phyloP scores from a whole-genome alignment of 2,797 vertebrate genomes.

The Cyprinella venusta region DNA sequence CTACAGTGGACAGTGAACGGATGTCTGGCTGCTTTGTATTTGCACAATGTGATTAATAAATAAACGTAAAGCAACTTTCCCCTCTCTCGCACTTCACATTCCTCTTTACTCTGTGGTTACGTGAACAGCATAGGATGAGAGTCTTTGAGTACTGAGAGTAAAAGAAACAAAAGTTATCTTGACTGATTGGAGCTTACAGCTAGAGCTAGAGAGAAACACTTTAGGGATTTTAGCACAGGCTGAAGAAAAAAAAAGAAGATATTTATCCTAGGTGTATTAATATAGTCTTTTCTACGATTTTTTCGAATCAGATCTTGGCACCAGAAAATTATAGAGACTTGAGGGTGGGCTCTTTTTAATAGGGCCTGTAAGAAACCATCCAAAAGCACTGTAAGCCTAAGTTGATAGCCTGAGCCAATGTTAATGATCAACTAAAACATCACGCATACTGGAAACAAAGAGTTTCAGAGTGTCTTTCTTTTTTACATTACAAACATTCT shows the following conservation, averaged over 20 bases:
- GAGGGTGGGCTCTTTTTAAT: neutral
- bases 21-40: slow-evolving; percentile 57
- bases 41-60: slow-evolving; percentile 62
- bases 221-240: neutral
- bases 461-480: too few relatives aligned
- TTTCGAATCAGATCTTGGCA: neutral
- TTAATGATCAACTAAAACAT: too few relatives aligned
- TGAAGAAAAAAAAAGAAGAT: slow-evolving; percentile 5
- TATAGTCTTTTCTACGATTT: slow-evolving; percentile 6
- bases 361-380: neutral
- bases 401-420: too few relatives aligned
- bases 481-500: too few relatives aligned
- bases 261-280: slow-evolving; percentile 1
- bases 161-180: neutral
- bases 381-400: too few relatives aligned
- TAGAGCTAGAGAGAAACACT: slow-evolving; percentile 1
- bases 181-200: neutral
- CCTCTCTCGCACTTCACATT: slow-evolving; percentile 29
- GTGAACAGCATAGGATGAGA: slow-evolving; percentile 35
- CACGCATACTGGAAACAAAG: too few relatives aligned
- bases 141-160: neutral
- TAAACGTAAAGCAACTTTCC: slow-evolving; percentile 58
- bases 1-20: slow-evolving; percentile 34
- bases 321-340: neutral
- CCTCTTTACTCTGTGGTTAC: slow-evolving; percentile 10